phyloP scores from a whole-genome alignment of 1,140 invertebrate species.

The Megalonaias nervosa region DNA sequence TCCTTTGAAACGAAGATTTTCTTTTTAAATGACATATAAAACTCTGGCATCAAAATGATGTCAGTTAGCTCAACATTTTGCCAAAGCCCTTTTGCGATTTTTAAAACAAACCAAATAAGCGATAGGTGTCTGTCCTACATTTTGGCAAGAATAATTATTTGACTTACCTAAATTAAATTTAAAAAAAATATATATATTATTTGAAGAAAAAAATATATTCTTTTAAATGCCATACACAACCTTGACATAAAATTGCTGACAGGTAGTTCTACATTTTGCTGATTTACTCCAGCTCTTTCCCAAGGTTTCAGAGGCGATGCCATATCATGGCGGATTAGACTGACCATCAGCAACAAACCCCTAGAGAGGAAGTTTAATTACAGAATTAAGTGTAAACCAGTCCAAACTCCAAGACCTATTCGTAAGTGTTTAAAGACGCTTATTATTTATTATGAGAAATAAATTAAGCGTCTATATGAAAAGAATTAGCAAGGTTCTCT shows the following conservation, averaged over 20 bases:
- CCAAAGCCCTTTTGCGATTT: neutral
- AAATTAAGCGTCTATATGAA: too few relatives aligned
- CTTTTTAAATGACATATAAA: too few relatives aligned
- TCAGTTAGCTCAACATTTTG: too few relatives aligned
- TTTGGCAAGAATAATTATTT: neutral
- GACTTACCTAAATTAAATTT: neutral
- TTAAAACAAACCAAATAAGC: neutral
- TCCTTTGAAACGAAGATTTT: too few relatives aligned
- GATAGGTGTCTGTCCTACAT: neutral
- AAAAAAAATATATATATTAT: neutral
- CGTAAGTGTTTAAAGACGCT: too few relatives aligned
- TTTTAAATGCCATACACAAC: conserved; percentile 25
- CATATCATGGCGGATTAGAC: conserved; percentile 36
- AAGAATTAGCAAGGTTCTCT: neutral
- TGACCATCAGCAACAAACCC: too few relatives aligned
- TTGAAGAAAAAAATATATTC: conserved; percentile 1
- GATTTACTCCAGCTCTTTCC: conserved; percentile 65
- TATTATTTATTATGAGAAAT: too few relatives aligned
- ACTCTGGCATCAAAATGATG: too few relatives aligned
- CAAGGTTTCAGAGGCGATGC: conserved; percentile 66
- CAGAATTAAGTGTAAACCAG: too few relatives aligned
- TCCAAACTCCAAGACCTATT: too few relatives aligned
- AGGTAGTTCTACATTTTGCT: conserved; percentile 44
- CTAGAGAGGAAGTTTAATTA: too few relatives aligned
- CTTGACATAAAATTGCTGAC: conserved; percentile 58